Base-by-base conservation (phyloP, 2,888 invertebrate species). In the Zaprionus lineosus region DNA sequence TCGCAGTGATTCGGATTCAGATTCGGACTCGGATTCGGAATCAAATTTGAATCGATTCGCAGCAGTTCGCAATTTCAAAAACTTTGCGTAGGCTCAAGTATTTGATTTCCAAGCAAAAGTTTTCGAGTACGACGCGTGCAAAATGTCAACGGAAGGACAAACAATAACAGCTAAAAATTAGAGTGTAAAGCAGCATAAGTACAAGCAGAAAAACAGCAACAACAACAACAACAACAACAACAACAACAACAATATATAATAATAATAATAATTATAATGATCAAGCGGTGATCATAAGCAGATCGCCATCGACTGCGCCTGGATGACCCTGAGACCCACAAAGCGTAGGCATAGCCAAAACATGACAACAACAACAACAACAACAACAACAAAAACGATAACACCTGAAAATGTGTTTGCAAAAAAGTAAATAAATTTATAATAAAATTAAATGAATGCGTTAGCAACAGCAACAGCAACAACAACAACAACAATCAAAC, bases 111-210 rank as follows among this genome's bases (percentile, higher is more conserved):
- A 21, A 71, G 31, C 15, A 43, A 31, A 19, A 29, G 47, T 39
- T 59, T 46, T 46, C 48, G 34, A 56, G 48, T 50, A 33, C 36
- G 33, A 63, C 59, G 84, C 84, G 84, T 86, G 84, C 84, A 84
- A 86, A 86, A 71, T 84, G 81, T 81, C 86, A 86, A 81, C 86
- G 71, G 84, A 86, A 81, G 86, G 86, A 84, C 84, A 84, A 84
- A 61, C 72, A 57, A 48, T 63, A 56, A 29, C 36, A 34, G 19
- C n/a, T n/a, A n/a, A 46, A 61, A 67, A 68, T 56, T 72, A 57
- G 67, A 59, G 60, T 52, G 63, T 51, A 44, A 46, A 36, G 31
- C 56, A 11, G 11, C 3, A 19, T 15, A 26, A 9, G 24, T 6
- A 18, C 2, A 21, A 12, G n/a, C 14, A 14, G 33, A 26, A 11